Evolutionary conservation across 2,797 vertebrate species (phyloP), one percentile per base, ranked within the genome.

Genomic region (Danionella dracula): DNA sequence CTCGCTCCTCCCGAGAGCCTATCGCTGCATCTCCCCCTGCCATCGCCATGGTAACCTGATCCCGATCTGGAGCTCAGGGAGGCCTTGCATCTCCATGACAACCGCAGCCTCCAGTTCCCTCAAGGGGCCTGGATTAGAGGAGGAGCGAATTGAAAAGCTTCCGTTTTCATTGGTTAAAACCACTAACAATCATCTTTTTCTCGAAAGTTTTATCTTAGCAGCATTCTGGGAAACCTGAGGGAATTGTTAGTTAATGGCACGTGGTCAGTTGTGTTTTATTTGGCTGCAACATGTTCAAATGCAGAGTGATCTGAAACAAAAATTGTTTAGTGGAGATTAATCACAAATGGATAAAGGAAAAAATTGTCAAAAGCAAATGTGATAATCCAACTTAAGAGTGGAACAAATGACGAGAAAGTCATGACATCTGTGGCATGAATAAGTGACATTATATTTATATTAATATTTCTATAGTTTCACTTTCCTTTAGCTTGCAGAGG

Each of bases 51-150:
- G 92, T 85, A 92, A 96, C 94, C 78, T 75, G 55, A 68, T 76
- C 75, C 78, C 75, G 55, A 68, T 76, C 75, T 29, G 70, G 37
- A 71, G 84, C 81, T 76, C 78, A 32, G 82, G 83, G 86, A 80
- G 72, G 64, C 79, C 83, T 78, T 88, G 81, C 76, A 90, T 95
- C 91, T 90, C 93, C 93, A 95, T 96, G 86, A 93, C 90, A 94
- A 96, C 94, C 79, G 83, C 83, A 82, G 81, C 84, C 73, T 27
- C 69, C 73, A 73, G 40, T 76, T 79, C 78, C 80, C 68, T 21
- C 71, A 56, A 84, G 77, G 83, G 77, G 73, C 76, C 51, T 78
- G 73, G 79, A 21, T 57, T n/a, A 74, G 79, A 31, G 59, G 64
- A 59, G 82, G 76, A 77, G 72, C 46, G 1, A 71, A 46, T 55